Evolutionary conservation across 2,113 vertebrate genomes (phyloP).

Genomic region (Terrapene triunguis): DNA sequence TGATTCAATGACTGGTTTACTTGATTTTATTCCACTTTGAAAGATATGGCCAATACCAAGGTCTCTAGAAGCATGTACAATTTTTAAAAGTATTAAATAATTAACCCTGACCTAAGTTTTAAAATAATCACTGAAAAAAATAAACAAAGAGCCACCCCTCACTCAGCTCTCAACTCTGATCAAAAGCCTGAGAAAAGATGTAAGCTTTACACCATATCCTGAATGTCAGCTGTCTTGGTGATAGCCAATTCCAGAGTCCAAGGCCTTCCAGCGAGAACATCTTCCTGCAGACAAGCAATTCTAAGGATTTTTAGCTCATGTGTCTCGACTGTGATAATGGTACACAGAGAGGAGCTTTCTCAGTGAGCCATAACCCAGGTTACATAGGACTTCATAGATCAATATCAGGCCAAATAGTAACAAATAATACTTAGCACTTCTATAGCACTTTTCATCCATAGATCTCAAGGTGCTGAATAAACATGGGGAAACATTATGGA

Average conservation of each 20-base stretch:
- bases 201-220: accelerated
- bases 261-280: background rate
- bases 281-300: background rate
- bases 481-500: accelerated
- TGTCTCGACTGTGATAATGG: background rate
- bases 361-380: background rate
- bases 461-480: background rate
- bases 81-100: background rate
- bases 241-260: background rate
- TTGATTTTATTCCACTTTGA: background rate
- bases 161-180: background rate
- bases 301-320: background rate
- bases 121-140: background rate
- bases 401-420: background rate
- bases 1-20: background rate
- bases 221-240: background rate
- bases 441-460: background rate
- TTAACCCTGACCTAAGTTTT: background rate
- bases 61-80: background rate
- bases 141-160: background rate
- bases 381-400: accelerated
- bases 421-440: accelerated
- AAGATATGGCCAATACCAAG: background rate
- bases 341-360: background rate
- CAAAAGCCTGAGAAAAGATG: background rate